Conservation (phyloP, 2,797 vertebrate species). For the Sebastes oblongus region DNA sequence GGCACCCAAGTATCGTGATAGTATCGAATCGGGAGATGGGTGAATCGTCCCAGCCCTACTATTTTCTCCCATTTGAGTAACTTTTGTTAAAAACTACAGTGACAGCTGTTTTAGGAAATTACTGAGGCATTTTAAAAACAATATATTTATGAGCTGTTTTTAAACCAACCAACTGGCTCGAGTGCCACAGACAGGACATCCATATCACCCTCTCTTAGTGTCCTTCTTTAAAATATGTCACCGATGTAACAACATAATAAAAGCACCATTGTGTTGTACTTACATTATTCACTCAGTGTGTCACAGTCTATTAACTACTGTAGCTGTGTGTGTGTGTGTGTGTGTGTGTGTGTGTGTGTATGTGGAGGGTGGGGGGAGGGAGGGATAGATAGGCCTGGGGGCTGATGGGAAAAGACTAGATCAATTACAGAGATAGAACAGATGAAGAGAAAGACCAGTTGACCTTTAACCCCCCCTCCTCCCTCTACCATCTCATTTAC, state of each 20-base stretch:
- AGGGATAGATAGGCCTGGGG: slow-evolving; percentile 38
- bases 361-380: not conserved
- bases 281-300: slow-evolving; percentile 27
- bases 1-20: no score
- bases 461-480: slow-evolving; percentile 68
- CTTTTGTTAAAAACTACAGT: not conserved
- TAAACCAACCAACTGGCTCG: not conserved
- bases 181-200: not conserved
- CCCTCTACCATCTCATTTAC: slow-evolving; percentile 25
- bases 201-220: not conserved
- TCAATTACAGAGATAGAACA: slow-evolving; percentile 75
- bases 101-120: not conserved
- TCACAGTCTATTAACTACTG: slow-evolving; percentile 14
- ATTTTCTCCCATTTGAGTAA: not conserved
- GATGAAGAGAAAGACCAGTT: slow-evolving; percentile 65
- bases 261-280: slow-evolving; percentile 17
- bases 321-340: not conserved
- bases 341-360: not conserved
- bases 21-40: no score
- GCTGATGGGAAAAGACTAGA: slow-evolving; percentile 75
- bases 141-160: not conserved
- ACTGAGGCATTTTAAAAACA: not conserved
- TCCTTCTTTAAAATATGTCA: not conserved
- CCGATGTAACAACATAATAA: slow-evolving; percentile 14
- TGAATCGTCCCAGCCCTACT: no score